A percentile compares a stretch with the other conserved stretches of the same genome.
Conservation (phyloP, 1,140 invertebrate species). For the Aphelenchoides fujianensis region DNA sequence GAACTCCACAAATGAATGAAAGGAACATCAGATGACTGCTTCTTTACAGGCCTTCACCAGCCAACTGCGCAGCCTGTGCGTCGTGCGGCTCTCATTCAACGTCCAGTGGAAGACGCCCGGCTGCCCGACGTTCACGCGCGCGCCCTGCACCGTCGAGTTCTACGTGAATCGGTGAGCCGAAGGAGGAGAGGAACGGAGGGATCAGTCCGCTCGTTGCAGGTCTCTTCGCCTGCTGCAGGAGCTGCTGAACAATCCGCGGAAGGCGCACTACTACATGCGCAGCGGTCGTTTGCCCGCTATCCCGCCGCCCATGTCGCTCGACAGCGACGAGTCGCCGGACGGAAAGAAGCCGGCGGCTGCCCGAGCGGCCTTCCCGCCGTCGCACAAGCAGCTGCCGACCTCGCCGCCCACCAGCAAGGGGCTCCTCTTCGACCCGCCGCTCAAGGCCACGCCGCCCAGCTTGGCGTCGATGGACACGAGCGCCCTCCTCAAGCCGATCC, state of each 20-base stretch:
- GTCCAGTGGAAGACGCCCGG: background rate
- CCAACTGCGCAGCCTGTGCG: background rate
- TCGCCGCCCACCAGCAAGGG: too few species aligned
- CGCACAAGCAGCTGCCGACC: too few species aligned
- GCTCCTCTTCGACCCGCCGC: background rate
- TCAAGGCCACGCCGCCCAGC: background rate
- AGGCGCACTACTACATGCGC: background rate
- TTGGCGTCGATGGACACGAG: background rate
- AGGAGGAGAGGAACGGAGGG: background rate
- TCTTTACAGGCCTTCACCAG: background rate
- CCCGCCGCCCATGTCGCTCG: too few species aligned
- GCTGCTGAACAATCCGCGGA: background rate
- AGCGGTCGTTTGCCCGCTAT: background rate
- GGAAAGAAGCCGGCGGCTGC: too few species aligned
- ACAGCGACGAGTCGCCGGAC: too few species aligned
- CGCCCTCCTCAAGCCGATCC: too few species aligned
- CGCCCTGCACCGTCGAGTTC: slow-evolving; percentile 8
- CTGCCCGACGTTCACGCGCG: background rate
- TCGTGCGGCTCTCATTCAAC: slow-evolving; percentile 9
- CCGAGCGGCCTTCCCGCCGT: too few species aligned
- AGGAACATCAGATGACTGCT: background rate
- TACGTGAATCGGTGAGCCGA: slow-evolving; percentile 7
- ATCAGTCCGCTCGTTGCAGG: background rate
- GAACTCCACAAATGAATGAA: too few species aligned
- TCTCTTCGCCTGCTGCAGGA: background rate